Evolutionary conservation across 1,140 invertebrate genomes (phyloP).

Genomic region (Drosophila equinoxialis): DNA sequence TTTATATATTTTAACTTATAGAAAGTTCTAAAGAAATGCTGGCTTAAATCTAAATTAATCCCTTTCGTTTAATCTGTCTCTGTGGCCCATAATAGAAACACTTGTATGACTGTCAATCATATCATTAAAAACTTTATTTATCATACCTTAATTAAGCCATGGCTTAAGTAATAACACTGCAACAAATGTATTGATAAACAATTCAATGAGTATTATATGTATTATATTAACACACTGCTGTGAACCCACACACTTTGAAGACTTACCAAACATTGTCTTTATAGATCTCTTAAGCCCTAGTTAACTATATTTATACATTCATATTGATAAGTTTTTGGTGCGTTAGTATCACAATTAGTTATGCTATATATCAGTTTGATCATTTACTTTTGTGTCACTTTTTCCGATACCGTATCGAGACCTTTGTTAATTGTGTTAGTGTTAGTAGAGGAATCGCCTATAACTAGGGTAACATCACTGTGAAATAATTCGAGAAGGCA

Average conservation of each 20-base stretch:
- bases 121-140: conserved; percentile 61
- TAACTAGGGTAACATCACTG: conserved; percentile 78
- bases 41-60: not conserved
- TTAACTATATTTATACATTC: conserved; percentile 42
- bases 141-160: conserved; percentile 50
- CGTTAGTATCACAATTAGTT: conserved; percentile 70
- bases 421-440: conserved; percentile 56
- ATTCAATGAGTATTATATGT: conserved; percentile 41
- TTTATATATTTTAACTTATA: too few species aligned
- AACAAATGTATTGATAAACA: conserved; percentile 40
- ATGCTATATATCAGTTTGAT: conserved; percentile 32
- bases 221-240: conserved; percentile 17
- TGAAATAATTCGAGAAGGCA: conserved; percentile 66
- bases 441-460: conserved; percentile 65
- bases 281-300: conserved; percentile 49
- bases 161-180: conserved; percentile 48
- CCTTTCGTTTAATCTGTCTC: not conserved
- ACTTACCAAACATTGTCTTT: conserved; percentile 29
- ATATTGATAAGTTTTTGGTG: conserved; percentile 48
- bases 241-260: conserved; percentile 17
- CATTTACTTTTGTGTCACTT: conserved; percentile 58
- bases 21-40: too few species aligned
- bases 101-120: conserved; percentile 29
- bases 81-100: conserved; percentile 40
- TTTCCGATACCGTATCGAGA: conserved; percentile 75